Evolutionary conservation across 2,888 invertebrate species (phyloP).

Genomic region (Malacosoma neustria): DNA sequence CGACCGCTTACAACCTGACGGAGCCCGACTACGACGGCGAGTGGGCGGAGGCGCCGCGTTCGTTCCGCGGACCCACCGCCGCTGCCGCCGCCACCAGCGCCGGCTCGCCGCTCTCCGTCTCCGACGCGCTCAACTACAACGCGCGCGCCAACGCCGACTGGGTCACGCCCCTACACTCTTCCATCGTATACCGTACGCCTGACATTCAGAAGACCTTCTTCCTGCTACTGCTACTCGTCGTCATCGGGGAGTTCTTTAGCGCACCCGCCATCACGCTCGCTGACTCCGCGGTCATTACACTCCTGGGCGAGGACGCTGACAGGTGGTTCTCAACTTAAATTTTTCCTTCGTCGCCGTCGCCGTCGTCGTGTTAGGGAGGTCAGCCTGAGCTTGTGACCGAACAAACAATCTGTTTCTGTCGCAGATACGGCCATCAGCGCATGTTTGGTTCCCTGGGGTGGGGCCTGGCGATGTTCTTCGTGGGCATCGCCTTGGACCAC

Average conservation of each 20-base stretch:
- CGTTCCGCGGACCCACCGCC: conserved; percentile 36
- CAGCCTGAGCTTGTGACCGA: neutral
- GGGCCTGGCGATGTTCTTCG: conserved; percentile 99
- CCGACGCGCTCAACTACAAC: conserved; percentile 85
- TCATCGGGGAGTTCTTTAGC: conserved; percentile 98
- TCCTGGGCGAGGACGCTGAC: conserved; percentile 91
- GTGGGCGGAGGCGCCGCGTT: conserved; percentile 27
- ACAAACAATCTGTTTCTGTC: neutral
- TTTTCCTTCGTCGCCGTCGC: neutral
- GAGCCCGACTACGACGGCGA: conserved; percentile 71
- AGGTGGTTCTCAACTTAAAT: conserved; percentile 40
- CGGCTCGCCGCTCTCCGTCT: conserved; percentile 82
- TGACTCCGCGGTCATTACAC: conserved; percentile 91
- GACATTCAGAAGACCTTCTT: conserved; percentile 98
- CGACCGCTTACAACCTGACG: conserved; percentile 77
- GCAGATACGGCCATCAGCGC: conserved; percentile 93
- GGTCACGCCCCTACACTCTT: conserved; percentile 94
- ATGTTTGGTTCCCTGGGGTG: conserved; percentile 99
- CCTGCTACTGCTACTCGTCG: conserved; percentile 90
- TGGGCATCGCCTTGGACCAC: conserved; percentile 96
- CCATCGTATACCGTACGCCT: conserved; percentile 90
- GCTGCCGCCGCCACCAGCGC: conserved; percentile 45
- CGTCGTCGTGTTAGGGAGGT: neutral
- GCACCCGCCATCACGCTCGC: conserved; percentile 97
- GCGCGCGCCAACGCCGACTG: conserved; percentile 80